Base-by-base conservation (phyloP, 2,113 vertebrate genomes). In the Oreocharis arfaki region DNA sequence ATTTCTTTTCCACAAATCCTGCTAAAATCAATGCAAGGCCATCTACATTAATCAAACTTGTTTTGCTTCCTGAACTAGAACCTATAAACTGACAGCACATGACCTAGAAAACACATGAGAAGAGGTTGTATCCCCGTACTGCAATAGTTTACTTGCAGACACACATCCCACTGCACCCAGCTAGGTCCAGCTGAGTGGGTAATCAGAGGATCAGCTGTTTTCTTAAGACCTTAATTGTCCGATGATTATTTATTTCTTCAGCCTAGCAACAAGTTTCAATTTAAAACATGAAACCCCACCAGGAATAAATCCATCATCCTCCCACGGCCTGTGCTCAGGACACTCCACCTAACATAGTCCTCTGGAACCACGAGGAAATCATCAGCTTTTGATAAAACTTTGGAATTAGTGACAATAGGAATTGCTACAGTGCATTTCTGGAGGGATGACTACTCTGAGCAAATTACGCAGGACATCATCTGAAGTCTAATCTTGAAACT, bases 171-270 rank as follows among this genome's bases (percentile, higher is more conserved):
- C 37, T 75, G 77, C 22, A 81, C 30, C 61, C 81, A 49, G 68
- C 47, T 75, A 74, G 30, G 84, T 47, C 18, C 84, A 84, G 87
- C 52, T 85, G 52, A 68, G 47, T 13, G 28, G 13, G 21, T 55
- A 61, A 84, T 49, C 73, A 81, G 60, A 59, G 27, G 52, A 90
- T 67, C 73, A 52, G 69, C 50, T 78, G 44, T 68, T 78, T 87
- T 44, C 77, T 46, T 67, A 64, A 89, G 52, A 63, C 75, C 71
- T 68, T 90, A 69, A 47, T 55, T 87, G 33, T 76, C 53, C 56
- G 71, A 39, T 42, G 80, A 89, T 63, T 92, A 83, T 93, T 92
- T 95, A 88, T 86, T 92, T 91, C 81, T 89, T 81, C 74, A 93
- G 56, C 56, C 77, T 77, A 88, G 79, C 79, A 90, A 96, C 71